phyloP scores from a whole-genome alignment of 2,888 invertebrate genomes.

The Crocallis elinguaria region DNA sequence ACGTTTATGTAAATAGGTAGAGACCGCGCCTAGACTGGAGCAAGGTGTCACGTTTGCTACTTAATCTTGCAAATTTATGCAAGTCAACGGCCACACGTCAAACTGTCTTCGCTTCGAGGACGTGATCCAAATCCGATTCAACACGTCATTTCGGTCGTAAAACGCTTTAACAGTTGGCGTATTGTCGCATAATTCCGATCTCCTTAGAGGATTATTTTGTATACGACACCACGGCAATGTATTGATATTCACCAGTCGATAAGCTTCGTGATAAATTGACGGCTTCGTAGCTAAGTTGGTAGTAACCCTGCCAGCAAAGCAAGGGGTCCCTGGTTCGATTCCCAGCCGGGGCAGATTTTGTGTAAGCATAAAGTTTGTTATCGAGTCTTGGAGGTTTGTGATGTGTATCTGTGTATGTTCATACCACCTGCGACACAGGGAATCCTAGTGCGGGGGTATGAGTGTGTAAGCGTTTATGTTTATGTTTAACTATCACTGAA shows the following conservation, averaged over 20 bases:
- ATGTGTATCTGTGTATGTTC: not conserved
- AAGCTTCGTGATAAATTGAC: not conserved
- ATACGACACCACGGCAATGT: constrained; percentile 26
- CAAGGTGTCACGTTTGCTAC: constrained; percentile 53
- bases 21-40: constrained; percentile 55
- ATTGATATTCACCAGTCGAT: not conserved
- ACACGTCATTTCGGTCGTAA: constrained; percentile 76
- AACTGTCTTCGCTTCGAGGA: constrained; percentile 75
- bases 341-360: too few species aligned
- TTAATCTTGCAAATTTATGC: constrained; percentile 84
- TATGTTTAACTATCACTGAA: too few species aligned
- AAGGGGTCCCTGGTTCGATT: too few species aligned
- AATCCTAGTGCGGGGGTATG: too few species aligned
- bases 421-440: too few species aligned
- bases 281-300: not conserved
- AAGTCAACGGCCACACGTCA: constrained; percentile 79
- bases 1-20: constrained; percentile 73
- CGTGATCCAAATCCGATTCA: constrained; percentile 82
- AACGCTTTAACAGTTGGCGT: constrained; percentile 78
- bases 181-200: constrained; percentile 74
- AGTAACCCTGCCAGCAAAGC: not conserved
- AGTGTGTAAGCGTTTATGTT: too few species aligned
- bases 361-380: too few species aligned
- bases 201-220: constrained; percentile 21
- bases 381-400: not conserved